These are phyloP conservation scores for Rhinolophus ferrumequinum DNA, from an alignment of 2,113 vertebrate genomes.

Conservation along the genomic window DNA sequence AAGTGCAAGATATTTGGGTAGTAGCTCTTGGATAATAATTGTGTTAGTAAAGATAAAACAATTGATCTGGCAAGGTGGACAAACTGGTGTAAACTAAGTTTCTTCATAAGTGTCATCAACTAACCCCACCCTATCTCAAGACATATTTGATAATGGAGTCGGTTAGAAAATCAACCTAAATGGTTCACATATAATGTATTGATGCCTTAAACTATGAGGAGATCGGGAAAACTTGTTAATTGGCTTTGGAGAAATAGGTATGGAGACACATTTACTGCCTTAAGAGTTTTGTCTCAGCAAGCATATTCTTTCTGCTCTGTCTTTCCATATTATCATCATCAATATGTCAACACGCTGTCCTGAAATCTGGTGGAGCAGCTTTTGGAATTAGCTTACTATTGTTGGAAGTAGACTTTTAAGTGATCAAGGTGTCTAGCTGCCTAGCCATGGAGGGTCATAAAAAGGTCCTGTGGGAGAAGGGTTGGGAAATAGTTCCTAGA, in stretches of 20 bases:
- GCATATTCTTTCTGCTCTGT: background rate
- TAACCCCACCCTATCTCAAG: background rate
- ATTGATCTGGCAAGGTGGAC: background rate
- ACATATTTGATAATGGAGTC: background rate
- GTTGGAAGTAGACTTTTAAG: background rate
- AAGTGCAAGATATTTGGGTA: background rate
- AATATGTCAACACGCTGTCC: background rate
- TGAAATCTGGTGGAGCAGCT: background rate
- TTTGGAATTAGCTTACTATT: background rate
- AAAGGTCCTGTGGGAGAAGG: background rate
- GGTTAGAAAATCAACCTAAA: background rate
- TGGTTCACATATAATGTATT: background rate
- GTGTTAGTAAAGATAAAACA: background rate
- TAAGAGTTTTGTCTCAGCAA: background rate
- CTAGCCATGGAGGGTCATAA: background rate
- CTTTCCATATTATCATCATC: background rate
- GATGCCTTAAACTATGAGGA: background rate
- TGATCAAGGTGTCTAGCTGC: background rate
- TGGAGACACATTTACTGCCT: background rate
- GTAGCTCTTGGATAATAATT: background rate
- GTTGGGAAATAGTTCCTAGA: background rate
- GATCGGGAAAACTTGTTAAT: background rate
- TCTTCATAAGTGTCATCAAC: background rate
- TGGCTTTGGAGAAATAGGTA: background rate
- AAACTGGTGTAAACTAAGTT: background rate